These are phyloP conservation scores for Acanthosepion esculentum DNA, from an alignment of 2,888 invertebrate species.

Conservation along the genomic window DNA sequence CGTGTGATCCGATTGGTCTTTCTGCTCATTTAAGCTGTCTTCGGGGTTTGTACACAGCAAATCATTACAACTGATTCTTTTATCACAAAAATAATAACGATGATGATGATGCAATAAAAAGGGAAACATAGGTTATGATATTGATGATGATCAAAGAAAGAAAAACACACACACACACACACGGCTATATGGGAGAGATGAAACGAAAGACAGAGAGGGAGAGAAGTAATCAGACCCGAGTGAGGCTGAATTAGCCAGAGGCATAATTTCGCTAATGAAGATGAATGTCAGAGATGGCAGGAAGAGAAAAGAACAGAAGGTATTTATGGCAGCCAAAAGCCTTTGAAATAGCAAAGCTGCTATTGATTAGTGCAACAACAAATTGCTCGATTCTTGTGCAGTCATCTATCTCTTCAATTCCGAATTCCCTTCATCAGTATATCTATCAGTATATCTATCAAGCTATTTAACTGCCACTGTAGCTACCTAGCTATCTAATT, in stretches of 20 bases:
- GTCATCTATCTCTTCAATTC: background rate
- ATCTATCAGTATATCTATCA: background rate
- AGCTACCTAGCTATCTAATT: too few species aligned
- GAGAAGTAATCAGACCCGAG: background rate
- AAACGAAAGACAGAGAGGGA: background rate
- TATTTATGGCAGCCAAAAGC: background rate
- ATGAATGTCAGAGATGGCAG: background rate
- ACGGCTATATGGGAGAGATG: too few species aligned
- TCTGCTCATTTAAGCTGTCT: background rate
- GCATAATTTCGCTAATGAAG: constrained; percentile 9
- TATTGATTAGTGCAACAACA: constrained; percentile 18
- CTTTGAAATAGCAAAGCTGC: background rate
- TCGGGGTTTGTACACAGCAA: background rate
- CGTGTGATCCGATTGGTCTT: background rate
- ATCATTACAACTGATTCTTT: background rate
- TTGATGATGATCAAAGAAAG: too few species aligned
- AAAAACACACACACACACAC: too few species aligned
- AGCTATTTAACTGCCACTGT: too few species aligned
- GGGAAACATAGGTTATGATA: background rate
- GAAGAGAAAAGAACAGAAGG: background rate
- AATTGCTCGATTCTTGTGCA: background rate
- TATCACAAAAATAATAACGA: background rate
- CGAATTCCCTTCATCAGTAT: too few species aligned
- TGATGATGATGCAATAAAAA: background rate
- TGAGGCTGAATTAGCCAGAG: background rate